Evolutionary conservation across 2,888 invertebrate species (phyloP).

Genomic region (Drosophila aldrichi): DNA sequence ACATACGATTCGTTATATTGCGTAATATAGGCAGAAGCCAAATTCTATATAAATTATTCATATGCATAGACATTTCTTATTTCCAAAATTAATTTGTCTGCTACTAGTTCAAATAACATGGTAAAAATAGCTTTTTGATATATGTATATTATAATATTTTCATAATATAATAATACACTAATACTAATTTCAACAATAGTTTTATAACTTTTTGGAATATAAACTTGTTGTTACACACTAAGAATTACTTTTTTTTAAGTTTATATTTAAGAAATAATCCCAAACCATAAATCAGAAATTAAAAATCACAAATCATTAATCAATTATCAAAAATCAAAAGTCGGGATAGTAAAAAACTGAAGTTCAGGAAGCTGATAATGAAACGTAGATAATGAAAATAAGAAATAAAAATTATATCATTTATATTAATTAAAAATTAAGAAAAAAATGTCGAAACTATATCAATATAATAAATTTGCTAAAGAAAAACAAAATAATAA

Average conservation of each 20-base stretch:
- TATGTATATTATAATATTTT: background rate
- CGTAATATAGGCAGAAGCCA: background rate
- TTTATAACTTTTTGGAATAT: background rate
- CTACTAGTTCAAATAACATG: background rate
- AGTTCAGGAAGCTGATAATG: background rate
- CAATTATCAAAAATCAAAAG: slow-evolving; percentile 2
- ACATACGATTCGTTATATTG: background rate
- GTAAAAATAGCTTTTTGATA: background rate
- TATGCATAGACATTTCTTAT: background rate
- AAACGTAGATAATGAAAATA: background rate
- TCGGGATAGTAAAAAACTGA: background rate
- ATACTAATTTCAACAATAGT: background rate
- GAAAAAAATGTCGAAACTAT: too few relatives aligned
- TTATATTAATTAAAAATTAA: too few relatives aligned
- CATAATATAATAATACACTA: background rate
- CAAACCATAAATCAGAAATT: background rate
- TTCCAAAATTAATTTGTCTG: background rate
- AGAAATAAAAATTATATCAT: too few relatives aligned
- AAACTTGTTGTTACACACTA: background rate
- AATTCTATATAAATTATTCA: too few relatives aligned
- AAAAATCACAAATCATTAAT: slow-evolving; percentile 2
- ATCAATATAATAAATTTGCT: too few relatives aligned
- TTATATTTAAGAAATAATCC: background rate
- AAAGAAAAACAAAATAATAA: too few relatives aligned
- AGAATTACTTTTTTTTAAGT: background rate